phyloP scores from a whole-genome alignment of 1,140 invertebrate genomes.

The Portunus trituberculatus region DNA sequence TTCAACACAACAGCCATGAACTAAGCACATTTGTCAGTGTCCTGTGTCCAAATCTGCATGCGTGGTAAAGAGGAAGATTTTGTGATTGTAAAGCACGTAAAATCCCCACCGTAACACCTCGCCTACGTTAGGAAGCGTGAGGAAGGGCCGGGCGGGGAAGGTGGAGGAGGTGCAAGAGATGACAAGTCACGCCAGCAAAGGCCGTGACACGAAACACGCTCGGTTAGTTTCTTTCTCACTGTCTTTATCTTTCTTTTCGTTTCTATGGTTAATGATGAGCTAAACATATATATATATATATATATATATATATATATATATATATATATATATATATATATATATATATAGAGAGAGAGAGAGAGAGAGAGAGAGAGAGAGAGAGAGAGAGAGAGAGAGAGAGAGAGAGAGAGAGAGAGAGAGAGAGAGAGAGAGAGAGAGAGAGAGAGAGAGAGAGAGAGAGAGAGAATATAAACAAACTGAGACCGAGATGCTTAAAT shows the following conservation, averaged over 20 bases:
- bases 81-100: too few species aligned
- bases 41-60: too few species aligned
- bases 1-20: too few species aligned
- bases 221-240: not conserved
- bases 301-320: not conserved
- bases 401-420: conserved; percentile 20
- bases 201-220: too few species aligned
- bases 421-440: conserved; percentile 20
- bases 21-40: too few species aligned
- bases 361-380: not conserved
- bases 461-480: not conserved
- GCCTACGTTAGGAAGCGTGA: too few species aligned
- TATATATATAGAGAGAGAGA: not conserved
- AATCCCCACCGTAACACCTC: too few species aligned
- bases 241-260: not conserved
- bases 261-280: not conserved
- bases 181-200: too few species aligned
- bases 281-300: not conserved
- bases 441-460: conserved; percentile 20
- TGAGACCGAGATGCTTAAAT: too few species aligned
- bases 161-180: too few species aligned
- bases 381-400: conserved; percentile 35
- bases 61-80: too few species aligned
- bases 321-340: not conserved
- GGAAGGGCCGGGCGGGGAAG: too few species aligned